Conservation (phyloP, 2,888 invertebrate species). For the Cantharis nigra region DNA sequence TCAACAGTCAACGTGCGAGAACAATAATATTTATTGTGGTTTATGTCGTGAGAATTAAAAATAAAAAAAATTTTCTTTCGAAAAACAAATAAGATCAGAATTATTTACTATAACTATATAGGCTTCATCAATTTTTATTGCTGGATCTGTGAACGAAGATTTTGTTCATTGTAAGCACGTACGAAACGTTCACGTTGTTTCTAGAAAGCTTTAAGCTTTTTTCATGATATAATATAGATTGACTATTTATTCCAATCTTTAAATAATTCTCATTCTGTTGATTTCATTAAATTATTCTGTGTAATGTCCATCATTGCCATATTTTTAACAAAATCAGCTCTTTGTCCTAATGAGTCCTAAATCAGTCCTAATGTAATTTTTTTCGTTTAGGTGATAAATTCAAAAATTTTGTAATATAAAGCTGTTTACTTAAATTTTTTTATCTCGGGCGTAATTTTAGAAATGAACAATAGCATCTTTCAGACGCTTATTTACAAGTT, state of each 20-base stretch:
- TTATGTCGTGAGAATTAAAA: too few species aligned
- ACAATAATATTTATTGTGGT: too few species aligned
- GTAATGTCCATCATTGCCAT: too few species aligned
- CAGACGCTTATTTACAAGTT: not conserved
- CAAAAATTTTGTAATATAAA: not conserved
- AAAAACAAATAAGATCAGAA: not conserved
- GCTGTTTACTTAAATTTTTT: not conserved
- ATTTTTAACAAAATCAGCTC: too few species aligned
- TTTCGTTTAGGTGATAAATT: not conserved
- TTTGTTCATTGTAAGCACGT: not conserved
- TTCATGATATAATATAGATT: not conserved
- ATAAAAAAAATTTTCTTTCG: too few species aligned
- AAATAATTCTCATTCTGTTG: not conserved
- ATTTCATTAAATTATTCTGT: not conserved
- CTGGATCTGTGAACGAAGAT: not conserved
- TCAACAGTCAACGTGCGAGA: too few species aligned
- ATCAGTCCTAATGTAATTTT: too few species aligned
- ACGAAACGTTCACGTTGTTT: not conserved
- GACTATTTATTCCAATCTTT: not conserved
- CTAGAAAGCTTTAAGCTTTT: not conserved
- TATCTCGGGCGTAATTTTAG: not conserved
- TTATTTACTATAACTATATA: not conserved
- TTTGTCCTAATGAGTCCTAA: too few species aligned
- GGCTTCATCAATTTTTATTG: not conserved
- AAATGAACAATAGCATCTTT: not conserved